Evolutionary conservation across 2,113 vertebrate species (phyloP), one percentile per base, ranked within the genome.

Genomic region (Tragulus kanchil): DNA sequence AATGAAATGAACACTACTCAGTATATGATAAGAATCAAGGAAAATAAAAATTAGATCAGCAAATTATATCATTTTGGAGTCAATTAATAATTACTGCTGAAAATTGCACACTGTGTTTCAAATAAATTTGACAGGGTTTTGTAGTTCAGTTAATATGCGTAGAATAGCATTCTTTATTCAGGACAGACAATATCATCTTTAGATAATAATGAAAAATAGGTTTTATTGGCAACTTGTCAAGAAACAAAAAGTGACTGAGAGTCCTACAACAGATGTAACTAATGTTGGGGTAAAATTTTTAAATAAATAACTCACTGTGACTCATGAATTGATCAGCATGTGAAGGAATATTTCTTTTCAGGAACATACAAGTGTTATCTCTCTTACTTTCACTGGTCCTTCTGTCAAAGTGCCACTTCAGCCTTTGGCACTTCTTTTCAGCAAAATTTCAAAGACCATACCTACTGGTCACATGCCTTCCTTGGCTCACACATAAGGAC

Each of bases 171-270:
- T 94, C 15, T 94, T 89, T 73, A 50, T 25, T 88, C 36, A 17
- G 10, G 6, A 52, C 52, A 4, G 65, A 48, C 4, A 56, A 36
- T 73, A 50, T n/a, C 42, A 79, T 4, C 48, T 95, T 59, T 50
- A 95, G 16, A 58, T 86, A 59, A 61, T 36, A 95, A 58, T 4
- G 14, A 15, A n/a, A 78, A 92, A 65, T 23, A 67, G 5, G 3
- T 87, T 73, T 95, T 81, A 36, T 96, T 67, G 25, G 3, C 36
- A 96, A 91, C 48, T 31, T 81, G 36, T 67, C 48, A 73, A 85
- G 54, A 94, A 71, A 73, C 36, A 36, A 59, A 54, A 52, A 92
- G 62, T 10, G 0, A 23, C 5, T 64, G 9, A 42, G 17, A 77
- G n/a, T 56, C n/a, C 59, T 31, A 61, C 42, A 5, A 77, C 15